Evolutionary conservation across 37 sponge, comb jelly and placozoan species (phyloP).

Genomic region (Eunapius fragilis): DNA sequence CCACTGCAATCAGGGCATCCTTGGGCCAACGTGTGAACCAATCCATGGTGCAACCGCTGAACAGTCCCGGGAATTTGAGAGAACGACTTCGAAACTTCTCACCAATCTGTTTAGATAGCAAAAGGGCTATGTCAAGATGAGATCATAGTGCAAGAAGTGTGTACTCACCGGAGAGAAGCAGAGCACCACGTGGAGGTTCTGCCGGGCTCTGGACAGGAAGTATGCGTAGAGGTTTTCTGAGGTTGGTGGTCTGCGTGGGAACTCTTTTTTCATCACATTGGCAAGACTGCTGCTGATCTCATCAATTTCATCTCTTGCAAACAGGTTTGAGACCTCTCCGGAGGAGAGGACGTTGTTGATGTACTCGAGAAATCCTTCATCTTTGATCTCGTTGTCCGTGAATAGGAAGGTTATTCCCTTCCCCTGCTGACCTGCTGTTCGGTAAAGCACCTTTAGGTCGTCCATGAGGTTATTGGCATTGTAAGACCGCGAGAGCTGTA

Average conservation of each 20-base stretch:
- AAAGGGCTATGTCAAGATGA: not conserved
- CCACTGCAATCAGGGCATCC: conserved; percentile 97
- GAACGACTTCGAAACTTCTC: conserved; percentile 97
- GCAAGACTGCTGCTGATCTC: conserved; percentile 92
- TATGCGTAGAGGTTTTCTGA: conserved; percentile 98
- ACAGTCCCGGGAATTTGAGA: conserved; percentile 98
- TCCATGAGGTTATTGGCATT: conserved; percentile 96
- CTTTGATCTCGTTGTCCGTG: conserved; percentile 99
- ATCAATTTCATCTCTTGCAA: conserved; percentile 97
- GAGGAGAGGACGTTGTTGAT: conserved; percentile 99
- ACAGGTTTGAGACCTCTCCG: conserved; percentile 97
- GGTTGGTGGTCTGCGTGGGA: conserved; percentile 94
- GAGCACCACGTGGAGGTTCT: conserved; percentile 98
- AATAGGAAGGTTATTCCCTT: conserved; percentile 97
- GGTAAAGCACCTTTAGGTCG: conserved; percentile 95
- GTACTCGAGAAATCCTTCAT: conserved; percentile 98
- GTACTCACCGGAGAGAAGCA: conserved; percentile 97
- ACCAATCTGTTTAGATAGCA: conserved; percentile 84
- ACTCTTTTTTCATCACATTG: conserved; percentile 99
- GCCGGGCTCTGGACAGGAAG: conserved; percentile 91
- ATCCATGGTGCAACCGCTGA: conserved; percentile 99
- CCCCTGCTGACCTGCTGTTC: conserved; percentile 87
- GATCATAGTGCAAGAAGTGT: not conserved
- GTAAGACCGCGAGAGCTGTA: conserved; percentile 95
- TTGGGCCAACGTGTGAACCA: conserved; percentile 99